These are phyloP conservation scores for Hycleus cichorii DNA, from an alignment of 1,140 invertebrate species.

Conservation along the genomic window DNA sequence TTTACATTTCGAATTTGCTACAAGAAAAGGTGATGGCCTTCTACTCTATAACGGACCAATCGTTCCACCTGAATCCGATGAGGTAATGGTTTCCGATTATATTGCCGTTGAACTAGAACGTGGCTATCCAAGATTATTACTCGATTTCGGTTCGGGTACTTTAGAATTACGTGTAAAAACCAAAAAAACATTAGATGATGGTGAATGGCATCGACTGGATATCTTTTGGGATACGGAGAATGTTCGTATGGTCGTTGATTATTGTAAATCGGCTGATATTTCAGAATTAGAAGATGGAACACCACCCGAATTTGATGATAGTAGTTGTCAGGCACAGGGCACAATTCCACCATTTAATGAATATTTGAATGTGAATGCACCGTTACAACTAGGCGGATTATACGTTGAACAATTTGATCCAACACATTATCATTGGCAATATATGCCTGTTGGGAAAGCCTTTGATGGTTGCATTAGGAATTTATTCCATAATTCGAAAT, in stretches of 20 bases:
- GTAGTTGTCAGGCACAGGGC: conserved; percentile 79
- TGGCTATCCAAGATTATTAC: conserved; percentile 80
- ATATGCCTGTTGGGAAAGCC: conserved; percentile 77
- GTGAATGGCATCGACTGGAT: conserved; percentile 93
- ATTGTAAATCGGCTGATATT: conserved; percentile 79
- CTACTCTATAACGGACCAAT: conserved; percentile 95
- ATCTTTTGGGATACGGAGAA: conserved; percentile 92
- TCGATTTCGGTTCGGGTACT: conserved; percentile 94
- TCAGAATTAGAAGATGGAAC: conserved; percentile 82
- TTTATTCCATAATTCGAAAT: conserved; percentile 89
- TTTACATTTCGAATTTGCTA: conserved; percentile 92
- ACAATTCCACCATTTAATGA: conserved; percentile 91
- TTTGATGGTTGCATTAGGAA: conserved; percentile 95
- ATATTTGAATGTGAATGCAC: conserved; percentile 93
- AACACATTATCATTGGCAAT: conserved; percentile 76
- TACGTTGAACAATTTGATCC: conserved; percentile 82
- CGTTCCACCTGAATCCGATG: conserved; percentile 80
- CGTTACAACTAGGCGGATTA: conserved; percentile 86
- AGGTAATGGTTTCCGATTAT: conserved; percentile 85
- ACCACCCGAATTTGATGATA: conserved; percentile 76
- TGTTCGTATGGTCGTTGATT: conserved; percentile 86
- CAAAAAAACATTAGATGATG: conserved; percentile 79
- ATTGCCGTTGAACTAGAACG: conserved; percentile 87
- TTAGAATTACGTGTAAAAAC: conserved; percentile 83
- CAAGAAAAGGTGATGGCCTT: conserved; percentile 82